Percentiles rank a stretch among this genome's conserved stretches.
These are phyloP conservation scores for Trichogramma dendrolimi DNA, from an alignment of 2,888 invertebrate species.

Conservation along the genomic window DNA sequence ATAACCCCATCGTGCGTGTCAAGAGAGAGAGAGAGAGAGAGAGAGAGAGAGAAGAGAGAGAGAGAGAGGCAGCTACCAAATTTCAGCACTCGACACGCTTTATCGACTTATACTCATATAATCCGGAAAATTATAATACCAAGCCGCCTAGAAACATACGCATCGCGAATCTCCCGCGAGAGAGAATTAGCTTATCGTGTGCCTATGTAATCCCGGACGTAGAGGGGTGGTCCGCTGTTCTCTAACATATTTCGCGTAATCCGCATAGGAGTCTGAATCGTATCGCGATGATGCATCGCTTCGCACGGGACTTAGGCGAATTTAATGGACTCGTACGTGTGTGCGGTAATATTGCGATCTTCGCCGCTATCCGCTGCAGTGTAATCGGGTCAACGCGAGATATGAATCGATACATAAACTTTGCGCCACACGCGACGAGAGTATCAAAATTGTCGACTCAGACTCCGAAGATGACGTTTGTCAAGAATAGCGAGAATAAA, in stretches of 20 bases:
- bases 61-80: background rate
- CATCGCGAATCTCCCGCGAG: background rate
- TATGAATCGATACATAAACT: too few species aligned
- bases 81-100: background rate
- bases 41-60: background rate
- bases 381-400: too few species aligned
- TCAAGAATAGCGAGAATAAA: background rate
- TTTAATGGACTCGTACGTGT: constrained; percentile 44
- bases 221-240: background rate
- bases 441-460: too few species aligned
- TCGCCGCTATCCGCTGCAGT: too few species aligned
- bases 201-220: constrained; percentile 39
- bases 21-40: background rate
- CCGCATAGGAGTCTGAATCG: constrained; percentile 10
- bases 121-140: constrained; percentile 28
- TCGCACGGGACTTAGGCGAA: constrained; percentile 49
- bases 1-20: background rate
- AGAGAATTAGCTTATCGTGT: constrained; percentile 46
- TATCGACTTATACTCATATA: constrained; percentile 7
- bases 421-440: too few species aligned
- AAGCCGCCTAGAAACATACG: background rate
- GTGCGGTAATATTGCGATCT: too few species aligned
- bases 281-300: constrained; percentile 50
- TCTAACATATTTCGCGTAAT: constrained; percentile 18
- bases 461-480: too few species aligned